These are phyloP conservation scores for Arctia plantaginis DNA, from an alignment of 2,888 invertebrate species.

Conservation along the genomic window DNA sequence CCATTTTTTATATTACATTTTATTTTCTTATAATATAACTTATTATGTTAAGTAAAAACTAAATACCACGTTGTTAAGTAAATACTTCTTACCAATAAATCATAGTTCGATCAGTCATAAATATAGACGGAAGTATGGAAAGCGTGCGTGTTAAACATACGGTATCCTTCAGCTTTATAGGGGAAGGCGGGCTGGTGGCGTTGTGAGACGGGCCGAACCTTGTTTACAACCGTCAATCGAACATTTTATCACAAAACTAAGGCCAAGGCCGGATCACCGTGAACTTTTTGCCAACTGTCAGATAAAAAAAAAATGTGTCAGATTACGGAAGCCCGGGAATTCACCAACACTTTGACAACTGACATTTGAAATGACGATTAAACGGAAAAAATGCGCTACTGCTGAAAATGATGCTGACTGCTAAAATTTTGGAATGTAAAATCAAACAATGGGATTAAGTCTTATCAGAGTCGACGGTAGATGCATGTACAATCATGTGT, in stretches of 20 bases:
- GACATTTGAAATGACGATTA: not conserved
- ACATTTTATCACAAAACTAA: slow-evolving; percentile 38
- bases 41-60: not conserved
- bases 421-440: not conserved
- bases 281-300: slow-evolving; percentile 20
- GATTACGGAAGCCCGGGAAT: not conserved
- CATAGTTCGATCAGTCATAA: slow-evolving; percentile 31
- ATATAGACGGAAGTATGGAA: slow-evolving; percentile 39
- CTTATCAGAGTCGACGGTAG: slow-evolving; percentile 38
- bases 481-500: slow-evolving; percentile 32
- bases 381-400: not conserved
- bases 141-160: slow-evolving; percentile 39
- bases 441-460: slow-evolving; percentile 24
- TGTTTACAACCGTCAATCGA: slow-evolving; percentile 47
- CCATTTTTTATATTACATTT: not conserved
- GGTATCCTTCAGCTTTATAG: slow-evolving; percentile 48
- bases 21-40: not conserved
- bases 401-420: not conserved
- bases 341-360: not conserved
- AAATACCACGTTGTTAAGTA: not conserved
- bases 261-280: slow-evolving; percentile 41
- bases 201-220: slow-evolving; percentile 29
- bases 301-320: not conserved
- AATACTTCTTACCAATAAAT: slow-evolving; percentile 29
- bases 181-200: slow-evolving; percentile 28